Base-by-base conservation (phyloP, 2,113 vertebrate species). In the Zosterops pallidus region DNA sequence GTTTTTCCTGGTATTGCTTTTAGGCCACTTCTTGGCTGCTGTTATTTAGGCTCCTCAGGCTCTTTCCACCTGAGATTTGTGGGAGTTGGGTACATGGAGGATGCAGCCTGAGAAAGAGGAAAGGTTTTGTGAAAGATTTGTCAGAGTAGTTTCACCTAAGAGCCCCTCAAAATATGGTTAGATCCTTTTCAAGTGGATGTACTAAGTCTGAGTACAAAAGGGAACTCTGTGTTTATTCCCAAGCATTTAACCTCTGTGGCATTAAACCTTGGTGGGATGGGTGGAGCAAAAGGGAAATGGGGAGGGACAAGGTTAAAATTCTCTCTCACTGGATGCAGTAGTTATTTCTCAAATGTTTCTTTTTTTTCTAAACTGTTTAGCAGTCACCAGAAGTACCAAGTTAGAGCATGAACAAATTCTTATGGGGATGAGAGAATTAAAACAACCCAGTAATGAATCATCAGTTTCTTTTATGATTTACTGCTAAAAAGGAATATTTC, bases 401-500 rank as follows among this genome's bases (percentile, higher is more conserved):
- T 56, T 81, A 78, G 13, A 65, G 35, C 3, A 12, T 33, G 59
- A 86, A 52, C 60, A 87, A 85, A 75, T 94, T 78, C 74, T 75
- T 78, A 41, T 64, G 16, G 37, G 28, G 20, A 52, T 60, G 69
- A 86, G 52, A 68, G 17, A 31, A 56, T 72, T 37, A 78, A 79
- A 86, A 64, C 74, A 9, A 0, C 1, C 7, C 42, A 44, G 68
- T 86, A 91, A 78, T 29, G 31, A 60, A 78, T 92, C 26, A 80
- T 46, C 60, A 35, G 31, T 78, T 94, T 87, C 72, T 81, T 87
- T 85, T 74, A 83, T 31, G 29, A 55, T 70, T 79, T 89, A 37
- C 55, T 92, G 39, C 74, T 78, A 18, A 57, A 86, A 92, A 95
- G 62, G 62, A 82, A 16, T 85, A 69, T 95, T 87, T 91, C 39